A percentile compares a stretch with the other conserved stretches of the same genome.
Conservation (phyloP, 2,797 vertebrate genomes). For the Gastrophryne carolinensis region DNA sequence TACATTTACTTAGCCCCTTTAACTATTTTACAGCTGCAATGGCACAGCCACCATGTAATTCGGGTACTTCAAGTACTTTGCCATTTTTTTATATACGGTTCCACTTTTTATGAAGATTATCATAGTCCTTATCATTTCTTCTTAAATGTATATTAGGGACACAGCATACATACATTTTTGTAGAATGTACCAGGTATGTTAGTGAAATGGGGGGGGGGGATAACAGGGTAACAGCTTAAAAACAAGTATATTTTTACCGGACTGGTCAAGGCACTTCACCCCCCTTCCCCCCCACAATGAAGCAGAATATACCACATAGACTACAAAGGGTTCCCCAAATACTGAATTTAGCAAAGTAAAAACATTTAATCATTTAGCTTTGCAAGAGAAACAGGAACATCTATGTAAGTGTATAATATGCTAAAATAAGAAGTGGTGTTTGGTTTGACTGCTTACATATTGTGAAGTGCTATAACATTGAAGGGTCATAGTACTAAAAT, state of each 20-base stretch:
- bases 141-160: no score
- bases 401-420: background rate
- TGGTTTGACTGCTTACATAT: background rate
- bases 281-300: slow-evolving; percentile 12
- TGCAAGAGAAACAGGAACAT: background rate
- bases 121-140: no score
- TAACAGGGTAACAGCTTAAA: background rate
- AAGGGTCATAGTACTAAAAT: no score
- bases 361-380: background rate
- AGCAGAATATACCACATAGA: background rate
- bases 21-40: no score
- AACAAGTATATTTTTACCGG: background rate
- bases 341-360: background rate
- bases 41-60: no score
- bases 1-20: no score
- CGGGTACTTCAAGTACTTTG: no score
- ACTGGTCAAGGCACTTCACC: slow-evolving; percentile 40
- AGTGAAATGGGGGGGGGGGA: no score
- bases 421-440: background rate
- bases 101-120: no score
- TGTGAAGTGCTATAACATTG: background rate
- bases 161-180: no score
- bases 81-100: no score
- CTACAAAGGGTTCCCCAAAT: background rate
- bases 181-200: no score